Evolutionary conservation across 2,888 invertebrate species (phyloP).

Genomic region (Pollenia angustigena): DNA sequence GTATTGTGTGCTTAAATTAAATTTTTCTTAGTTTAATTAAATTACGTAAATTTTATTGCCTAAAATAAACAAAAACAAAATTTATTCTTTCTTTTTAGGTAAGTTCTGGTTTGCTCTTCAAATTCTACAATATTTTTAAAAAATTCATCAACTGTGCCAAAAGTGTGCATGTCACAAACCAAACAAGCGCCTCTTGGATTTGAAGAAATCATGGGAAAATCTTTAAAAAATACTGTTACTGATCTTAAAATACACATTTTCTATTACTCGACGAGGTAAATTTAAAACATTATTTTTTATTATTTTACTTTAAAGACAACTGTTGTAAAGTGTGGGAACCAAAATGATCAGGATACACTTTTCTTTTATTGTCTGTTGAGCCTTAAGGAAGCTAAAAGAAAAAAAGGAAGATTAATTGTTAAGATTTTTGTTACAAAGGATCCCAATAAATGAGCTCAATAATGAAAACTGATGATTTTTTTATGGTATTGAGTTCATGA

Average conservation of each 20-base stretch:
- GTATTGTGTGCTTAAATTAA: too few species aligned
- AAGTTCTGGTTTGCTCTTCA: neutral
- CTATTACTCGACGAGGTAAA: neutral
- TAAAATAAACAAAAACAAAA: too few species aligned
- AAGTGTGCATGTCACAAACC: slow-evolving; percentile 37
- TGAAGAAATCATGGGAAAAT: neutral
- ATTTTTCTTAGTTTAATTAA: too few species aligned
- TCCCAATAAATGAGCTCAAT: neutral
- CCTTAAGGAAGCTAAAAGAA: neutral
- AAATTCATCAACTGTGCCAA: neutral
- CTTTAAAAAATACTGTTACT: slow-evolving; percentile 14
- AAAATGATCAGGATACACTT: neutral
- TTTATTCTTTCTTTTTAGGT: too few species aligned
- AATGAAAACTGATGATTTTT: neutral
- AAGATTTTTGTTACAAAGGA: slow-evolving; percentile 1
- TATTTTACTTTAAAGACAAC: neutral
- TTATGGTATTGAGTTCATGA: neutral
- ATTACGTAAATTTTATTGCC: too few species aligned
- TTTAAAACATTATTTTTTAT: neutral
- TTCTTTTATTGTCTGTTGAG: neutral
- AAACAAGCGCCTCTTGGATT: neutral
- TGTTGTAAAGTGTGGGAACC: neutral
- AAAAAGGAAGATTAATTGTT: neutral
- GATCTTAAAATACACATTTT: neutral
- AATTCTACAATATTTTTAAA: neutral